phyloP scores from a whole-genome alignment of 2,797 vertebrate species.

The Rhinella marina region DNA sequence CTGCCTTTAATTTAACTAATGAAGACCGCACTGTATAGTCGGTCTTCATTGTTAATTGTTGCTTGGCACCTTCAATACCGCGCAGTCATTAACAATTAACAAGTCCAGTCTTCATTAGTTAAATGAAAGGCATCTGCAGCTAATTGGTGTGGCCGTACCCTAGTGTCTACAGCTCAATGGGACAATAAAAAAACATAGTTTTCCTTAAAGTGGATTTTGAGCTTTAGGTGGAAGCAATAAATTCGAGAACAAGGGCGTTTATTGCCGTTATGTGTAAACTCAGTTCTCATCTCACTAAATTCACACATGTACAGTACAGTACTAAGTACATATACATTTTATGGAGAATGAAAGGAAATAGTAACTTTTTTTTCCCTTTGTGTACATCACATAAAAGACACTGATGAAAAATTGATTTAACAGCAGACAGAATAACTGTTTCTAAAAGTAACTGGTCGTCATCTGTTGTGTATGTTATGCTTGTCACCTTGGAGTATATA shows the following conservation, averaged over 20 bases:
- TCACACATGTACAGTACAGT: slow-evolving; percentile 14
- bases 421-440: slow-evolving; percentile 7
- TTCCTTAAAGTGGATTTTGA: not conserved
- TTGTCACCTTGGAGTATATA: slow-evolving; percentile 23
- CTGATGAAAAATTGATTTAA: slow-evolving; percentile 26
- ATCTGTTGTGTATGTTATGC: slow-evolving; percentile 28
- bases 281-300: not conserved
- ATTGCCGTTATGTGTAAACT: not conserved
- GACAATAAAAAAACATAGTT: not conserved
- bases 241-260: not conserved
- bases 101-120: no score
- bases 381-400: not conserved
- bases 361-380: not conserved
- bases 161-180: not conserved
- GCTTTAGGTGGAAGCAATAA: not conserved
- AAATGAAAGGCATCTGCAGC: not conserved
- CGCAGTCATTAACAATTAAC: no score
- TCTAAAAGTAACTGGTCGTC: slow-evolving; percentile 30
- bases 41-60: no score
- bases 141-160: not conserved
- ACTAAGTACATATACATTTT: slow-evolving; percentile 13
- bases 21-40: no score
- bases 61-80: no score
- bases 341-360: slow-evolving; percentile 32
- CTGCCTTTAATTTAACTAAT: no score